Base-by-base conservation (phyloP, 2,888 invertebrate genomes). In the Hypselothyrea guttata region DNA sequence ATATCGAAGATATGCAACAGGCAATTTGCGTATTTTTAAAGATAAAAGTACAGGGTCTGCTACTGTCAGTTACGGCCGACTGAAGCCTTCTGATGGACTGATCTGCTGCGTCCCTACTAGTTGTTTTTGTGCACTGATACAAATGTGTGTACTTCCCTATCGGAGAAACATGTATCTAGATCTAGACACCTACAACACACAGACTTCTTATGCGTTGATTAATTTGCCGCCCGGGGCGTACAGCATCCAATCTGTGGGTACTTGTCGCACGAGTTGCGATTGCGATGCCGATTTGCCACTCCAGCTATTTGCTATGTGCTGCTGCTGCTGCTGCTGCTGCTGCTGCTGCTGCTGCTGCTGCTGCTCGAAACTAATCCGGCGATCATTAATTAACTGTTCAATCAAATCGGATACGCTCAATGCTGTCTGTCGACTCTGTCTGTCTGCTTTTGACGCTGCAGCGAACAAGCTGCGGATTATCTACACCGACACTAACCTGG, bases 301-400 rank as follows among this genome's bases (percentile, higher is more conserved):
- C 31, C 31, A 18, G 22, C 22, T n/a, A n/a, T n/a, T n/a, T n/a
- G n/a, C n/a, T n/a, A n/a, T n/a, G n/a, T n/a, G 5, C 9, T 15
- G 37, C 18, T 9, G 15, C 35, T 27, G 18, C 33, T 1, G 47
- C 42, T 37, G 18, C 15, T 16, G 58, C 57, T n/a, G n/a, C n/a
- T n/a, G n/a, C n/a, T n/a, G n/a, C n/a, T 30, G 44, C 37, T 46
- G 8, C 28, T 30, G 18, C 31, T n/a, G 22, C 22, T 65, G 75
- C 71, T 65, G 71, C 48, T 59, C 7, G 49, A 71, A 52, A 54
- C 48, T 64, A 76, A 84, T 77, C 82, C 82, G 58, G 37, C 46
- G 45, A 62, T 67, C 78, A 78, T 78, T 84, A 84, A 84, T 78
- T 81, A 82, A 66, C 62, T 58, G 71, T 77, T 82, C 82, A 84